phyloP scores from a whole-genome alignment of 53 echinoderm and acorn worm species.

The Echinarachnius parma region DNA sequence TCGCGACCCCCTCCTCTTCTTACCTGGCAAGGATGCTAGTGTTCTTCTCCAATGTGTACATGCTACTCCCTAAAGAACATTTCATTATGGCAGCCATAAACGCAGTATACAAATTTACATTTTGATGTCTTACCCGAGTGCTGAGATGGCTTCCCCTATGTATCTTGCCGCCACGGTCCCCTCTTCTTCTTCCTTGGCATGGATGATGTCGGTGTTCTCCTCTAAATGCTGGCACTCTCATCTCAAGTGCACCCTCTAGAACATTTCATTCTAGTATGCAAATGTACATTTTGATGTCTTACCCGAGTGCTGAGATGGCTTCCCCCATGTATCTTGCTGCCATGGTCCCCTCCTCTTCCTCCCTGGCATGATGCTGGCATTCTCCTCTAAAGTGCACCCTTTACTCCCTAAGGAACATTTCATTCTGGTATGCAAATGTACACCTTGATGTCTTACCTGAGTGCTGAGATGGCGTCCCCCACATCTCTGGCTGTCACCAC shows the following conservation, averaged over 20 bases:
- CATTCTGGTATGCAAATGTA: too few relatives aligned
- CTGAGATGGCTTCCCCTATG: slow-evolving; percentile 93
- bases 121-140: slow-evolving; percentile 61
- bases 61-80: too few relatives aligned
- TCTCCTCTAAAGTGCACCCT: too few relatives aligned
- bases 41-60: too few relatives aligned
- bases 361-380: slow-evolving; percentile 63
- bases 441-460: slow-evolving; percentile 57
- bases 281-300: slow-evolving; percentile 16
- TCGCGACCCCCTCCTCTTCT: too few relatives aligned
- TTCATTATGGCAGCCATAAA: too few relatives aligned
- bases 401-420: too few relatives aligned
- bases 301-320: slow-evolving; percentile 93
- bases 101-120: too few relatives aligned
- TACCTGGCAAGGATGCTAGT: too few relatives aligned
- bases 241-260: too few relatives aligned
- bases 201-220: slow-evolving; percentile 69
- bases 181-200: slow-evolving; percentile 53
- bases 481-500: slow-evolving; percentile 74
- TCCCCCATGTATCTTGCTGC: slow-evolving; percentile 86
- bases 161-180: slow-evolving; percentile 69
- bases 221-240: slow-evolving; percentile 79
- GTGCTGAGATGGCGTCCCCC: slow-evolving; percentile 90
- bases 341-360: slow-evolving; percentile 54
- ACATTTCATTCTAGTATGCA: too few relatives aligned